Evolutionary conservation across 2,113 vertebrate species (phyloP).

Genomic region (Vulpes lagopus): DNA sequence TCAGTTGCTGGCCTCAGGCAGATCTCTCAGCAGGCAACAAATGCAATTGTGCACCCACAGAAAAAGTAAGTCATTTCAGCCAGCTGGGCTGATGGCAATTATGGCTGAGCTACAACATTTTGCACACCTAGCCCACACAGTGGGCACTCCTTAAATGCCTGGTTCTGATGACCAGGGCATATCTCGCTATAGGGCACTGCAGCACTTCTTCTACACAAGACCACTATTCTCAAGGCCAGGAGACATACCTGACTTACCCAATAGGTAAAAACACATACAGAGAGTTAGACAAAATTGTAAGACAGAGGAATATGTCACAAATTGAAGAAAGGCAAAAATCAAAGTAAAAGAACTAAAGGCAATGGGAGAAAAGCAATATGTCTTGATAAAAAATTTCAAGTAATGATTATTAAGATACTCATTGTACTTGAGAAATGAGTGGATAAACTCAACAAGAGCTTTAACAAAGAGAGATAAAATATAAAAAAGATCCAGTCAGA

Average conservation of each 20-base stretch:
- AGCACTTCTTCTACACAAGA: background rate
- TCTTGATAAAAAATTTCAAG: background rate
- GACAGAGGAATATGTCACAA: background rate
- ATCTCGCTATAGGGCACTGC: background rate
- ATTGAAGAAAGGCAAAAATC: background rate
- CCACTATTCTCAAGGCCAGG: background rate
- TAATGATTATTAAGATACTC: background rate
- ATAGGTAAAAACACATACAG: background rate
- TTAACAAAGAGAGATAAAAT: background rate
- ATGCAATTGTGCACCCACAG: background rate
- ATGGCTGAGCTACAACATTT: background rate
- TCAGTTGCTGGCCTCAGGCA: background rate
- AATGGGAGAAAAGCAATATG: background rate
- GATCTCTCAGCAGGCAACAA: background rate
- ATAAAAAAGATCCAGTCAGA: background rate
- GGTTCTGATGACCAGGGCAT: background rate
- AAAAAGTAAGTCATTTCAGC: background rate
- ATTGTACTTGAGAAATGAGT: background rate
- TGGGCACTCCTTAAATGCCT: background rate
- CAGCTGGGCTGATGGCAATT: background rate
- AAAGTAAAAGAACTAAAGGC: background rate
- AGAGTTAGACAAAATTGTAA: background rate
- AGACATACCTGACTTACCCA: background rate
- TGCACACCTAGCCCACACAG: background rate
- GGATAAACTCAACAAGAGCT: background rate